Conservation (phyloP, 2,113 vertebrate genomes). For the Cyprinodon brontotheroides region DNA sequence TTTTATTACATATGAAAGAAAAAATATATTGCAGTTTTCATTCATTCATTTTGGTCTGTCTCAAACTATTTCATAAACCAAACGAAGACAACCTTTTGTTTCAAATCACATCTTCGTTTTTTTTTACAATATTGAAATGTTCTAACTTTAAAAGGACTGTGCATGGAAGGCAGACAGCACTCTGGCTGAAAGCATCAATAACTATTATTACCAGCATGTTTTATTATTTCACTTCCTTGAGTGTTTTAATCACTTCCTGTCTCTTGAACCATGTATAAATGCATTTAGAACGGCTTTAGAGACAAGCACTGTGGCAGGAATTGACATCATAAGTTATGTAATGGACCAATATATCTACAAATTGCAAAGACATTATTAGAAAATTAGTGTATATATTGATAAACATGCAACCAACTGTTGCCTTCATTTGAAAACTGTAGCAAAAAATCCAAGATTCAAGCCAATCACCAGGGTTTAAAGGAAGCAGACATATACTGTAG, state of each 20-base stretch:
- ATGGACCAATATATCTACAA: neutral
- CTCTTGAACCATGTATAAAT: slow-evolving; percentile 13
- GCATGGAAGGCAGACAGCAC: neutral
- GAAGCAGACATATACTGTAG: slow-evolving; percentile 35
- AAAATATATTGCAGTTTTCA: neutral
- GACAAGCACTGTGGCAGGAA: neutral
- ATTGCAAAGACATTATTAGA: neutral
- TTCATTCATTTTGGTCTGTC: neutral
- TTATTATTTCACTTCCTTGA: slow-evolving; percentile 35
- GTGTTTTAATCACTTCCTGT: slow-evolving; percentile 31
- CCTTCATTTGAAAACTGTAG: neutral
- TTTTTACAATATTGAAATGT: neutral
- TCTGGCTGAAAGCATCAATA: neutral
- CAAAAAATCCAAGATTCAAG: neutral
- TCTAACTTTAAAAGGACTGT: slow-evolving; percentile 1
- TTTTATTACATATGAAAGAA: neutral
- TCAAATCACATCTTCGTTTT: neutral
- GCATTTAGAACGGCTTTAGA: neutral
- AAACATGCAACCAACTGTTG: neutral
- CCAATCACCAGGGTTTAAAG: slow-evolving; percentile 26
- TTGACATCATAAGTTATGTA: neutral
- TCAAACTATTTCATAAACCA: neutral
- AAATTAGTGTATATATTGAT: neutral
- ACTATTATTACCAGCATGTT: slow-evolving; percentile 27
- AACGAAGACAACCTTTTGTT: neutral